Evolutionary conservation across 1,140 invertebrate species (phyloP).

Genomic region (Ptiloglossa arizonensis): DNA sequence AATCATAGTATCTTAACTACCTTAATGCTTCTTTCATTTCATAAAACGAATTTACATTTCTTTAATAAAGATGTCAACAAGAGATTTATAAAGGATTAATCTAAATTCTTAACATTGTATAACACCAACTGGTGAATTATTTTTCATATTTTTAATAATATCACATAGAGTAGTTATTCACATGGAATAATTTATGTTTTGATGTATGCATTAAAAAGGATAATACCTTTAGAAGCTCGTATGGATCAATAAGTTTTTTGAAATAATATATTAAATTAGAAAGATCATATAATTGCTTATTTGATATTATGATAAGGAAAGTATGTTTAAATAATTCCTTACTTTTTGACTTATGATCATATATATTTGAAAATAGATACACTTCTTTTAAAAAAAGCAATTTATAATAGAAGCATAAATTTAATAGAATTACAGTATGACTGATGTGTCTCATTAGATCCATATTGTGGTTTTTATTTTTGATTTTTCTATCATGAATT

Average conservation of each 20-base stretch:
- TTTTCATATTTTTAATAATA: slow-evolving; percentile 47
- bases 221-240: slow-evolving; percentile 14
- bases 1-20: slow-evolving; percentile 38
- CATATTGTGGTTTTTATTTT: slow-evolving; percentile 10
- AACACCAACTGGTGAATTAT: slow-evolving; percentile 37
- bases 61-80: slow-evolving; percentile 14
- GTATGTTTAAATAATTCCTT: slow-evolving; percentile 3
- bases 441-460: slow-evolving; percentile 4
- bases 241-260: slow-evolving; percentile 19
- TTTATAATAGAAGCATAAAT: not conserved
- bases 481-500: slow-evolving; percentile 20
- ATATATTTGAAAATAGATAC: not conserved
- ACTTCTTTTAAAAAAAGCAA: not conserved
- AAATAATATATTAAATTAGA: not conserved
- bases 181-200: slow-evolving; percentile 41
- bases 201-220: slow-evolving; percentile 26
- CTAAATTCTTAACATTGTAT: slow-evolving; percentile 41
- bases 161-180: slow-evolving; percentile 51
- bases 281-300: not conserved
- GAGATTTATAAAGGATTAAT: slow-evolving; percentile 29
- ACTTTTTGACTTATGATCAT: not conserved
- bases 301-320: not conserved
- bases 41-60: slow-evolving; percentile 33
- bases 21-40: slow-evolving; percentile 13
- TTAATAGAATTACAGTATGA: not conserved